Evolutionary conservation across 2,888 invertebrate species (phyloP).

Genomic region (Oscheius sp.): DNA sequence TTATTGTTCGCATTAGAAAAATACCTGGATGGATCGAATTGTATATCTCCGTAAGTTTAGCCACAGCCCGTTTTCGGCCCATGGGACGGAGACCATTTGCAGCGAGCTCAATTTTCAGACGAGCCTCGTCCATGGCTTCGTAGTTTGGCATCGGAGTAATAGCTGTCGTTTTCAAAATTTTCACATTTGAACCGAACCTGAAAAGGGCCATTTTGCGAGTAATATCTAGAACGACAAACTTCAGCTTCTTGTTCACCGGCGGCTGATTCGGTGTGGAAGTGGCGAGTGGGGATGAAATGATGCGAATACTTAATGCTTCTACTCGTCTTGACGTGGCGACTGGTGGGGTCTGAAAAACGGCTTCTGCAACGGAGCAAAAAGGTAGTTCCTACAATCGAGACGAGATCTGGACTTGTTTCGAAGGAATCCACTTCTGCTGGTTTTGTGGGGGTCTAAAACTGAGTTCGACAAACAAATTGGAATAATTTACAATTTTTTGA

Average conservation of each 20-base stretch:
- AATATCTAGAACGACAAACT: not conserved
- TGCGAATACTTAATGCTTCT: too few species aligned
- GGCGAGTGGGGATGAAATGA: slow-evolving; percentile 10
- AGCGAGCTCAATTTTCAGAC: slow-evolving; percentile 61
- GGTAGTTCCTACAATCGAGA: not conserved
- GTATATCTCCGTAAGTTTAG: slow-evolving; percentile 60
- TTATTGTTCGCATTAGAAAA: not conserved
- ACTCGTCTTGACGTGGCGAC: too few species aligned
- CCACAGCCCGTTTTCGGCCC: slow-evolving; percentile 63
- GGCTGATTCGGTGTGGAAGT: slow-evolving; percentile 28
- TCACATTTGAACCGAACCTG: slow-evolving; percentile 45
- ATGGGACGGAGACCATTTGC: slow-evolving; percentile 63
- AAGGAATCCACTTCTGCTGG: not conserved
- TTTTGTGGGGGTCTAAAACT: not conserved
- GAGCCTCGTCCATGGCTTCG: slow-evolving; percentile 54
- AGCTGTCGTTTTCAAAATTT: slow-evolving; percentile 60
- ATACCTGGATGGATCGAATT: slow-evolving; percentile 63
- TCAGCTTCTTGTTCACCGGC: slow-evolving; percentile 26
- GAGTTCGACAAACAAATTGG: not conserved
- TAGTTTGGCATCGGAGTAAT: slow-evolving; percentile 67
- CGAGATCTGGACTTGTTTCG: not conserved
- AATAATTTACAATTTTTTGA: not conserved
- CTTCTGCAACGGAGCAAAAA: not conserved
- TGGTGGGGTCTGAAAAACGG: too few species aligned
- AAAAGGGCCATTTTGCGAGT: not conserved